Evolutionary conservation across 2,888 invertebrate genomes (phyloP), one percentile per base, ranked within the genome.

Genomic region (Ypsolopha sequella): DNA sequence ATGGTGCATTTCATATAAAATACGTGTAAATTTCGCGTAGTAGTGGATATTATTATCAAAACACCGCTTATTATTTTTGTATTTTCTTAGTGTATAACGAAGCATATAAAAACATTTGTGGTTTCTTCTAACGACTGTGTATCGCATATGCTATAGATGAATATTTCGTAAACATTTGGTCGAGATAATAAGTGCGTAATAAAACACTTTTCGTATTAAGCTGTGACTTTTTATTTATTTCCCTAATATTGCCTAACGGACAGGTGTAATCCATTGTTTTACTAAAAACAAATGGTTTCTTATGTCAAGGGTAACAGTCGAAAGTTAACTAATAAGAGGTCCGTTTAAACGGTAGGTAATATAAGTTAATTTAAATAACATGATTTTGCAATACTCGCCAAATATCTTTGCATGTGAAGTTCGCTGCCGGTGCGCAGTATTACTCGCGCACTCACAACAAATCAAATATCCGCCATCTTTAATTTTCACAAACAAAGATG

Each of bases 131-230:
- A 74, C 70, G 76, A 80, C 76, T 73, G 79, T 81, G 82, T 82
- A 84, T 73, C 14, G 77, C 80, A 76, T 80, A 80, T 77, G 84
- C 82, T 85, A 80, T 84, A 84, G 82, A 77, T 70, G 77, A 80
- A 66, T 81, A 79, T 75, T 75, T 73, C 75, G 66, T 82, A 81
- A 78, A 82, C 80, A 81, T 84, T 85, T 85, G 74, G 76, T 84
- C 84, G 82, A 79, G 84, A 85, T 85, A 82, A 86, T 85, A 86
- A 86, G 81, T 85, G 84, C 85, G 84, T 85, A 86, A 86, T 85
- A 85, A 85, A 86, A 86, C 82, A 85, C 78, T 78, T 80, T 86
- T 85, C 80, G 74, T 84, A 84, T 72, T 73, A 70, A 70, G 68
- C 58, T 51, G 38, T 43, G 35, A 14, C 14, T 6, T n/a, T 49